A percentile compares a stretch with the other conserved stretches of the same genome.
Evolutionary conservation across 2,888 invertebrate species (phyloP).

Genomic region (Cyaniris semiargus): DNA sequence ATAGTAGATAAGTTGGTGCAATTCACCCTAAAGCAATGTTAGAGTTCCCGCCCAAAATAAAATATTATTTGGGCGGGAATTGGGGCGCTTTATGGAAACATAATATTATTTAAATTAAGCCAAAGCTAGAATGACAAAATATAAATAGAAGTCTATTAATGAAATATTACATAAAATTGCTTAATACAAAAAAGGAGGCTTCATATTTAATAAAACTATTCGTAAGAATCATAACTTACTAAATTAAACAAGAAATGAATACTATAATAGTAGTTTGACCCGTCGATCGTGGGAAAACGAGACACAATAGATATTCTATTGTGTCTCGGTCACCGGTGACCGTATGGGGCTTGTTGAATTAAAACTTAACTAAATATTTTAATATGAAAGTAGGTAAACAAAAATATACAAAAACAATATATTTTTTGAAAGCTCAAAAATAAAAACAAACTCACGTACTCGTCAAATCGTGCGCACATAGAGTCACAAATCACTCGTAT

Average conservation of each 20-base stretch:
- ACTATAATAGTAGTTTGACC: too few relatives aligned
- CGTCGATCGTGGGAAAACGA: too few relatives aligned
- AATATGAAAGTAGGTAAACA: too few relatives aligned
- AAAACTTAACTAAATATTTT: too few relatives aligned
- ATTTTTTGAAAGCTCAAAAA: neutral
- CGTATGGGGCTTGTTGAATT: too few relatives aligned
- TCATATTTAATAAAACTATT: neutral
- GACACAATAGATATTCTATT: too few relatives aligned
- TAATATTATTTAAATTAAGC: neutral
- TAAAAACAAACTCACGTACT: slow-evolving; percentile 11
- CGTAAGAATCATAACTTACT: neutral
- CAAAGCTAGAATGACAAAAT: neutral
- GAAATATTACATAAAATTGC: too few relatives aligned
- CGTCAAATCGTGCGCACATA: slow-evolving; percentile 8
- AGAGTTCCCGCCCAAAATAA: neutral
- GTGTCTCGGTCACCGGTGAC: too few relatives aligned
- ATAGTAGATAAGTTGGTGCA: too few relatives aligned
- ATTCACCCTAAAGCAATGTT: too few relatives aligned
- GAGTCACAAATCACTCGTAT: slow-evolving; percentile 33
- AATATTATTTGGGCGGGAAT: neutral
- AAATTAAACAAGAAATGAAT: too few relatives aligned
- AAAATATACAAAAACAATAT: neutral
- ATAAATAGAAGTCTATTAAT: neutral
- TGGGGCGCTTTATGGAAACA: neutral
- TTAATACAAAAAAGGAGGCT: neutral